Base-by-base conservation (phyloP, 2,888 invertebrate species). In the Halictus ligatus region DNA sequence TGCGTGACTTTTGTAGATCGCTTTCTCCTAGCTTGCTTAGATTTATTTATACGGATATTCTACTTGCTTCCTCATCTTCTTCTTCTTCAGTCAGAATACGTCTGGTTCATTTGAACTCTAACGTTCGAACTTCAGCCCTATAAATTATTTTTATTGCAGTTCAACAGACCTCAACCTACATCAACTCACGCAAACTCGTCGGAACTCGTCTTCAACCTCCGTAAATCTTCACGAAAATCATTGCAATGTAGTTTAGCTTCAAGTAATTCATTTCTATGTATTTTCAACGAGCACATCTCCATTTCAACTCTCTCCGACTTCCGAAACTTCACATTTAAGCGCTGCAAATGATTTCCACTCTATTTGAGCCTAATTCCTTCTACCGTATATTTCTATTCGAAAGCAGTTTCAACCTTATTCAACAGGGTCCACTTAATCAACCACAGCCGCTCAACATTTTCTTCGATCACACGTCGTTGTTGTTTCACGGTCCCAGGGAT, bases 401-500 rank as follows among this genome's bases (percentile, higher is more conserved):
- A 64, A 64, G 2, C 29, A 29, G 64, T 2, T 18, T 15, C 64
- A 64, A 64, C 7, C 8, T 8, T 18, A 29, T 18, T 64, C 29
- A 64, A 64, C 64, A 64, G 29, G 8, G 3, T 18, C 15, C 29
- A 64, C 29, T 64, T 29, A 29, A 64, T 64, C 64, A 64, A 5
- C 29, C 18, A 25, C 18, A 8, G 18, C 1, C 6, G 64, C 29
- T 29, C 8, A 15, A 64, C 29, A 29, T 64, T 64, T 64, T 64
- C 64, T 64, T 64, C 29, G 64, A 29, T 64, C 64, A 8, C 29
- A 29, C 64, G 29, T 64, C 18, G 64, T 64, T 29, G 64, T 64
- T 29, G 64, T 64, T 64, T 29, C 29, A 18, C 64, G 29, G 25
- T 29, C 8, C 64, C 64, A 35, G 64, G 29, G 64, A 29, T 90